Conservation (phyloP, 2,797 vertebrate genomes). For the Eulemur albifrons region DNA sequence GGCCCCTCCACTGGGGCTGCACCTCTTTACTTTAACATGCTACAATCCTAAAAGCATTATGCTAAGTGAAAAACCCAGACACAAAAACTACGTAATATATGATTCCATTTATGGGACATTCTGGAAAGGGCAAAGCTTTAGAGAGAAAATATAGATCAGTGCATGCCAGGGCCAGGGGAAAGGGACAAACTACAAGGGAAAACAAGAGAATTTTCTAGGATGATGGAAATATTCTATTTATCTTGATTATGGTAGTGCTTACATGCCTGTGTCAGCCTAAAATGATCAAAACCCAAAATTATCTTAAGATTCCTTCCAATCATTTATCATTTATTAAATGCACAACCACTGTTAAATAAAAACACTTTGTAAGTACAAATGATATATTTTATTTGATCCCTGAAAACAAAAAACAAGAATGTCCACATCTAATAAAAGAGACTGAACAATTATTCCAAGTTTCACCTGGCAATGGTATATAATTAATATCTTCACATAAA, state of each 20-base stretch:
- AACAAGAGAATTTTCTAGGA: not conserved
- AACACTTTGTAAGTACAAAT: constrained; percentile 68
- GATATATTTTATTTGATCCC: constrained; percentile 78
- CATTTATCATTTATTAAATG: constrained; percentile 47
- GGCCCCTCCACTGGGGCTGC: too few relatives aligned
- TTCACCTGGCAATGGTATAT: constrained; percentile 26
- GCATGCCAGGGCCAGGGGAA: not conserved
- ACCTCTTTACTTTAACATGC: not conserved
- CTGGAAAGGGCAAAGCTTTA: not conserved
- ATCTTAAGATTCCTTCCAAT: constrained; percentile 41
- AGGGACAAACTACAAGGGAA: not conserved
- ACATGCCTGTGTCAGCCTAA: not conserved
- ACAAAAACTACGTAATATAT: not conserved
- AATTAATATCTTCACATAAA: constrained; percentile 62
- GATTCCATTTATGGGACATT: not conserved
- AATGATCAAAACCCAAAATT: not conserved
- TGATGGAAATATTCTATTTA: not conserved
- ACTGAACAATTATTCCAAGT: constrained; percentile 50
- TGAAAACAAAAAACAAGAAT: constrained; percentile 62
- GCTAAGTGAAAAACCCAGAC: not conserved
- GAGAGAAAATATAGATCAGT: not conserved
- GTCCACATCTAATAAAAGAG: constrained; percentile 49
- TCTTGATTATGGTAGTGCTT: not conserved
- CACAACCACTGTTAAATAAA: constrained; percentile 3
- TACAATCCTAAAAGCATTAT: not conserved